A percentile compares a stretch with the other conserved stretches of the same genome.
Evolutionary conservation across 2,888 invertebrate species (phyloP).

Genomic region (Drosophila demipolita): DNA sequence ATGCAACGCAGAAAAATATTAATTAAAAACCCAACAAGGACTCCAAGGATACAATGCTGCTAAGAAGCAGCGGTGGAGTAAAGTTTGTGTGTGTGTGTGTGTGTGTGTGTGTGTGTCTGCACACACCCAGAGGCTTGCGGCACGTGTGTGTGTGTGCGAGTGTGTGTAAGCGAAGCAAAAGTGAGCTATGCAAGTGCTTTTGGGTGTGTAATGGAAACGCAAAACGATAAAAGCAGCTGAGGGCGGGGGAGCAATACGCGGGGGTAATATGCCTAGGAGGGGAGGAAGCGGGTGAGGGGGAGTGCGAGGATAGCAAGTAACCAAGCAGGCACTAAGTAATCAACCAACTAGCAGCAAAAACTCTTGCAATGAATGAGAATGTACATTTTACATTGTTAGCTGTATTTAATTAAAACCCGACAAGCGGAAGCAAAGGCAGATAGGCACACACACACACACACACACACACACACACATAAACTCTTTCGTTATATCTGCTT

Average conservation of each 20-base stretch:
- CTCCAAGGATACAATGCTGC: slow-evolving; percentile 12
- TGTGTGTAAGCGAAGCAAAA: background rate
- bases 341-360: slow-evolving; percentile 67
- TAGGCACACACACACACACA: slow-evolving; percentile 2
- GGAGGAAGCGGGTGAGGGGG: background rate
- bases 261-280: background rate
- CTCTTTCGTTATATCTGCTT: background rate
- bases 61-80: slow-evolving; percentile 2
- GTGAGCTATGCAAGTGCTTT: slow-evolving; percentile 19
- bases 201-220: slow-evolving; percentile 35
- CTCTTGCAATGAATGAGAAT: slow-evolving; percentile 66
- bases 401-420: slow-evolving; percentile 64
- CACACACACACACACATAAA: background rate
- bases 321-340: slow-evolving; percentile 59
- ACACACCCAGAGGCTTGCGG: background rate
- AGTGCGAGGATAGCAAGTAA: slow-evolving; percentile 1
- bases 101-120: slow-evolving; percentile 6
- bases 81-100: slow-evolving; percentile 5
- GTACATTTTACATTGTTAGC: slow-evolving; percentile 72
- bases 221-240: slow-evolving; percentile 38
- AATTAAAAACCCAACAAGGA: slow-evolving; percentile 62
- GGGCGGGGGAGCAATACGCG: no score
- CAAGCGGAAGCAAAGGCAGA: slow-evolving; percentile 26
- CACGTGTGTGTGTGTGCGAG: background rate
- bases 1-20: slow-evolving; percentile 70